phyloP scores from a whole-genome alignment of 2,888 invertebrate genomes.

The Netelia fuscicornis region DNA sequence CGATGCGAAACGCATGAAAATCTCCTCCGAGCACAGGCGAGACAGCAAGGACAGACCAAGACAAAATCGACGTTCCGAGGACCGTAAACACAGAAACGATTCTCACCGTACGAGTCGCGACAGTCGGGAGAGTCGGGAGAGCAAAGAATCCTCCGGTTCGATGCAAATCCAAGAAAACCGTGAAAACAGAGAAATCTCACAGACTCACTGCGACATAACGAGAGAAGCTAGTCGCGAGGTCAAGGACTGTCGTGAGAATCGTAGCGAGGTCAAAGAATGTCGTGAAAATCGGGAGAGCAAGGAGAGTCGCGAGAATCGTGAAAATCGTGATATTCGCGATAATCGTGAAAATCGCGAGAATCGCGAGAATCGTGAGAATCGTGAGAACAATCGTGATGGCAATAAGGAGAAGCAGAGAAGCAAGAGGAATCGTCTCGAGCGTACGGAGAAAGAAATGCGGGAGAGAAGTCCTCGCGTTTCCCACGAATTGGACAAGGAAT shows the following conservation, averaged over 20 bases:
- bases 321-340: conserved; percentile 69
- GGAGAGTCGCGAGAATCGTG: conserved; percentile 57
- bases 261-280: conserved; percentile 46
- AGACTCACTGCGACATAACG: conserved; percentile 58
- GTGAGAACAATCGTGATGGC: conserved; percentile 83
- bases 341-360: conserved; percentile 72
- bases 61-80: conserved; percentile 82
- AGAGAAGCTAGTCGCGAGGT: conserved; percentile 47
- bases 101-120: conserved; percentile 83
- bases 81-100: conserved; percentile 82
- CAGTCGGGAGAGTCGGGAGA: conserved; percentile 72
- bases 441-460: conserved; percentile 78
- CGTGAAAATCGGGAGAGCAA: conserved; percentile 54
- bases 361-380: conserved; percentile 73
- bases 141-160: conserved; percentile 65
- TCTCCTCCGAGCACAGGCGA: conserved; percentile 86
- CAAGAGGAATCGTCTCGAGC: conserved; percentile 76
- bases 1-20: conserved; percentile 87
- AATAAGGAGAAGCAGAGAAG: conserved; percentile 80
- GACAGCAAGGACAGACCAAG: conserved; percentile 89
- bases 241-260: conserved; percentile 56
- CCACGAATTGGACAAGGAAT: conserved; percentile 82
- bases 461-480: conserved; percentile 82
- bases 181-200: conserved; percentile 58
- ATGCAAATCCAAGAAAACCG: conserved; percentile 59